phyloP scores from a whole-genome alignment of 2,113 vertebrate species.

The Oriolus oriolus region DNA sequence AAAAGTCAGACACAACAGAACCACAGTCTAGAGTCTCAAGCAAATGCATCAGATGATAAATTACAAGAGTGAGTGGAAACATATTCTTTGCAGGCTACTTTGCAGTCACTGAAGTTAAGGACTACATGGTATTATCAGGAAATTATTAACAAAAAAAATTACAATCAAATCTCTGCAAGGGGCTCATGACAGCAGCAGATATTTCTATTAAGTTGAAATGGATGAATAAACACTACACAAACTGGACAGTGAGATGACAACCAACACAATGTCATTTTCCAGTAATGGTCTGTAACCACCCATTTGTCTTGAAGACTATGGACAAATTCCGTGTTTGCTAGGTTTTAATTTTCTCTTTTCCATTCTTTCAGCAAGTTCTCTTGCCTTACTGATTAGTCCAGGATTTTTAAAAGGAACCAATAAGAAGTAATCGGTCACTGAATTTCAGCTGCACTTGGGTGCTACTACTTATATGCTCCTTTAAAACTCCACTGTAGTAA shows the following conservation, averaged over 20 bases:
- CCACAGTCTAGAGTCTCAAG: background rate
- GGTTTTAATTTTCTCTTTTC: background rate
- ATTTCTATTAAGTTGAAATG: background rate
- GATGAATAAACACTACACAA: background rate
- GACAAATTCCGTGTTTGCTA: background rate
- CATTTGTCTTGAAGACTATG: background rate
- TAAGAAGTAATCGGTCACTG: background rate
- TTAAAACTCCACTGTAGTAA: background rate
- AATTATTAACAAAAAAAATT: background rate
- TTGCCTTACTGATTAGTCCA: background rate
- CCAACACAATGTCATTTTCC: background rate
- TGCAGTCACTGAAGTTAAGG: background rate
- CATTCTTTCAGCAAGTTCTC: background rate
- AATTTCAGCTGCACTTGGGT: background rate
- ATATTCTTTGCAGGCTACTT: background rate
- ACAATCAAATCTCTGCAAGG: background rate
- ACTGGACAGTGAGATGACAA: background rate
- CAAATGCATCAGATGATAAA: background rate
- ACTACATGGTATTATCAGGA: background rate
- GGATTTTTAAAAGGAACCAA: background rate
- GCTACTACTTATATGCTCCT: background rate
- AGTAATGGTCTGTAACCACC: background rate
- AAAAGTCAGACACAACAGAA: background rate
- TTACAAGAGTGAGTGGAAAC: background rate
- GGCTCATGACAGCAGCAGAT: background rate